A percentile compares a stretch with the other conserved stretches of the same genome.
Conservation (phyloP, 2,113 vertebrate species). For the Xiphophorus hellerii region DNA sequence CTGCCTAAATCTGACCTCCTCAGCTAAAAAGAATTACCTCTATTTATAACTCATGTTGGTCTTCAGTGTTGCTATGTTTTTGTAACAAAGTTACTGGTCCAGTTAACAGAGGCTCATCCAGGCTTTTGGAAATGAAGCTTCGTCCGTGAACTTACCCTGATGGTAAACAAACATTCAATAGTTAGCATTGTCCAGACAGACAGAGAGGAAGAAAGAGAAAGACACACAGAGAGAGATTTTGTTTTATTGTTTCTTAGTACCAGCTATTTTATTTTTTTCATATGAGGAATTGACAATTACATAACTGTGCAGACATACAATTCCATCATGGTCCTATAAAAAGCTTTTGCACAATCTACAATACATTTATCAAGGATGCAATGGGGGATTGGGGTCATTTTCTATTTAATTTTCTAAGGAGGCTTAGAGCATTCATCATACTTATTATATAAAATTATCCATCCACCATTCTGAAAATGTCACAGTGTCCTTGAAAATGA, state of each 20-base stretch:
- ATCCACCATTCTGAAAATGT: not conserved
- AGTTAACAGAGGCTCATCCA: too few relatives aligned
- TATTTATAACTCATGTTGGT: too few relatives aligned
- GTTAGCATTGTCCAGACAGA: too few relatives aligned
- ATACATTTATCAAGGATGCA: not conserved
- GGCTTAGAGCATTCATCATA: not conserved
- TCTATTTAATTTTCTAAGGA: not conserved
- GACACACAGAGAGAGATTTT: too few relatives aligned
- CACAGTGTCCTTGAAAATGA: not conserved
- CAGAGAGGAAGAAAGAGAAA: not conserved
- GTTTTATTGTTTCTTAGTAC: not conserved
- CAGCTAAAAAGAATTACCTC: too few relatives aligned
- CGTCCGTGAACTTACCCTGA: not conserved
- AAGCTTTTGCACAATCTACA: not conserved
- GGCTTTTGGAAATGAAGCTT: not conserved
- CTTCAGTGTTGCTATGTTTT: not conserved
- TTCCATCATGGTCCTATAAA: not conserved
- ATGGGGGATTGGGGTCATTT: not conserved
- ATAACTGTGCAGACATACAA: not conserved
- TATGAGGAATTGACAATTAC: not conserved
- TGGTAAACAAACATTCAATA: not conserved
- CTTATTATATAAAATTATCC: slow-evolving; percentile 5
- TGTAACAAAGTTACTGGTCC: not conserved
- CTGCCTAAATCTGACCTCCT: too few relatives aligned
- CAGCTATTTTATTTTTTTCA: not conserved